Conservation (phyloP, 2,797 vertebrate species). For the Lagorchestes hirsutus region DNA sequence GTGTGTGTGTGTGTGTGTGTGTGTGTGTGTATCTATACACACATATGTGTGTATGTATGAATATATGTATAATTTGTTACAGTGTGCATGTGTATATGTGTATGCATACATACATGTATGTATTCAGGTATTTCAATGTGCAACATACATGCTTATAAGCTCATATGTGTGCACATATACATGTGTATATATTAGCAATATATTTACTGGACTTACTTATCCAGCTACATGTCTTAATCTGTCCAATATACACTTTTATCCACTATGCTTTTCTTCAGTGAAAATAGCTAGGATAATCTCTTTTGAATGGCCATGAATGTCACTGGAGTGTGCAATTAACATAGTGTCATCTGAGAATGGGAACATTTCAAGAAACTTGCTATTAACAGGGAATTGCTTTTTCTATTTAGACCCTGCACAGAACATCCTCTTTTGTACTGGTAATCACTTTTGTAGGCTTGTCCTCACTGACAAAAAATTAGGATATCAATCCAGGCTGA, state of each 20-base stretch:
- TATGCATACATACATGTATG: not conserved
- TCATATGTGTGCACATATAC: not conserved
- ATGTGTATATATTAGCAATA: not conserved
- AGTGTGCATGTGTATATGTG: not conserved
- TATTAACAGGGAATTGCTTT: constrained; percentile 1
- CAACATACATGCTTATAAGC: not conserved
- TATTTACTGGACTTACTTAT: not conserved
- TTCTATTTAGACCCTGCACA: not conserved
- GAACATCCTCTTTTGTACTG: not conserved
- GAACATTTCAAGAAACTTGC: constrained; percentile 6
- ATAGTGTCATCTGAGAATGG: not conserved
- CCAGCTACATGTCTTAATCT: not conserved
- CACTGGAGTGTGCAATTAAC: not conserved
- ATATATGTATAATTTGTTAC: too few species aligned
- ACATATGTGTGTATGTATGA: too few species aligned
- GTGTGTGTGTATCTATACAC: not conserved
- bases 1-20: not conserved
- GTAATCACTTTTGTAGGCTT: not conserved
- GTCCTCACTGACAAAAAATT: constrained; percentile 2
- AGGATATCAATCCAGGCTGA: not conserved
- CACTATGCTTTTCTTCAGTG: not conserved
- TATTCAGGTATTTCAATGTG: not conserved
- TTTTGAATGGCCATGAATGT: not conserved
- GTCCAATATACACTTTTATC: not conserved
- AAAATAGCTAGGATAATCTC: not conserved